A percentile compares a stretch with the other conserved stretches of the same genome.
These are phyloP conservation scores for Dugesia japonica DNA, from an alignment of 2,888 invertebrate species.

Conservation along the genomic window DNA sequence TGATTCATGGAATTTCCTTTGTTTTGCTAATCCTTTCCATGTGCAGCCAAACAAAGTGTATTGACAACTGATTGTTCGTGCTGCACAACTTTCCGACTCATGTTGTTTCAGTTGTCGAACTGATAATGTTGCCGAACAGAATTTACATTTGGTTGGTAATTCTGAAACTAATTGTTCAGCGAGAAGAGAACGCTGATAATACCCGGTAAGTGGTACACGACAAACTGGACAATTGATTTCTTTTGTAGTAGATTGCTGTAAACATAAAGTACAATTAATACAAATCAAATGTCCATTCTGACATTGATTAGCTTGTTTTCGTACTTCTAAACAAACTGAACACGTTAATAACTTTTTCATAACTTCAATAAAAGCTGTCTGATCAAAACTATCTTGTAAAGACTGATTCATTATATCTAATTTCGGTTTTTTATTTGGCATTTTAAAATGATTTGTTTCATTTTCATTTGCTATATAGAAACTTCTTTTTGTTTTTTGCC, in stretches of 20 bases:
- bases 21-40: slow-evolving; percentile 13
- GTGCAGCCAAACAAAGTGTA: slow-evolving; percentile 16
- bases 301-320: slow-evolving; percentile 22
- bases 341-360: slow-evolving; percentile 23
- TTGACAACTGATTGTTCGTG: slow-evolving; percentile 13
- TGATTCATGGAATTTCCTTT: not conserved
- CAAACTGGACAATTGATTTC: slow-evolving; percentile 25
- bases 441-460: not conserved
- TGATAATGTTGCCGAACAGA: slow-evolving; percentile 21
- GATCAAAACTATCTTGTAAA: not conserved
- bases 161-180: slow-evolving; percentile 27
- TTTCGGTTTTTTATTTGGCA: not conserved
- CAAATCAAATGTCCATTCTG: slow-evolving; percentile 29
- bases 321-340: slow-evolving; percentile 2
- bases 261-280: slow-evolving; percentile 1
- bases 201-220: not conserved
- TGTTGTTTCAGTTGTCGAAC: not conserved
- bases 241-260: not conserved
- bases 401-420: not conserved
- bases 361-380: not conserved
- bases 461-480: not conserved
- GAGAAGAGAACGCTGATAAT: slow-evolving; percentile 17
- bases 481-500: not conserved
- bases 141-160: slow-evolving; percentile 17
- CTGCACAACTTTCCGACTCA: not conserved